Evolutionary conservation across 2,888 invertebrate genomes (phyloP).

Genomic region (Drosophila colorata): DNA sequence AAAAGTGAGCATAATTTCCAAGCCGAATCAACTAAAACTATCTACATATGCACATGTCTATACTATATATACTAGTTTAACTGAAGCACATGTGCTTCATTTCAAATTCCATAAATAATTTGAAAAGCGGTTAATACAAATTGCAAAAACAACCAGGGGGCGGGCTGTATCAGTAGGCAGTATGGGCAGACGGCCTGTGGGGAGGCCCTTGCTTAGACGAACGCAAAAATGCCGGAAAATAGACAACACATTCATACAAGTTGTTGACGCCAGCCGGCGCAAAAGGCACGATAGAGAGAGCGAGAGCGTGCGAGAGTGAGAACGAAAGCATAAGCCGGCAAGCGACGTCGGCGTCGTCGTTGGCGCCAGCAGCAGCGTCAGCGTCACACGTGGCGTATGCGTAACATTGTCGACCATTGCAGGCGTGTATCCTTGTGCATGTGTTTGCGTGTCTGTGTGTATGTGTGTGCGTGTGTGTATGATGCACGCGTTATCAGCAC

Average conservation of each 20-base stretch:
- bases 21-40: constrained; percentile 35
- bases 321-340: constrained; percentile 32
- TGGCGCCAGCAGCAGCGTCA: constrained; percentile 14
- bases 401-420: constrained; percentile 49
- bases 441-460: background rate
- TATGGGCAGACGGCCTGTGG: background rate
- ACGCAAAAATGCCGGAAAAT: constrained; percentile 54
- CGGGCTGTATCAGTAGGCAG: background rate
- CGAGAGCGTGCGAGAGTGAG: constrained; percentile 1
- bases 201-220: constrained; percentile 8
- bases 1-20: constrained; percentile 71
- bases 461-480: constrained; percentile 1
- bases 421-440: constrained; percentile 6
- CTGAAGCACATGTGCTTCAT: constrained; percentile 59
- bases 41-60: background rate
- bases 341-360: constrained; percentile 14
- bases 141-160: constrained; percentile 38
- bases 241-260: constrained; percentile 78
- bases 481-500: constrained; percentile 40
- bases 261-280: constrained; percentile 63
- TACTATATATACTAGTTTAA: background rate
- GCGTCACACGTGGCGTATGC: constrained; percentile 64
- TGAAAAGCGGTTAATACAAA: constrained; percentile 73
- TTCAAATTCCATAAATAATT: constrained; percentile 80
- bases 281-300: constrained; percentile 1